These are phyloP conservation scores for Deroptyus accipitrinus DNA, from an alignment of 2,113 vertebrate species.

Conservation along the genomic window DNA sequence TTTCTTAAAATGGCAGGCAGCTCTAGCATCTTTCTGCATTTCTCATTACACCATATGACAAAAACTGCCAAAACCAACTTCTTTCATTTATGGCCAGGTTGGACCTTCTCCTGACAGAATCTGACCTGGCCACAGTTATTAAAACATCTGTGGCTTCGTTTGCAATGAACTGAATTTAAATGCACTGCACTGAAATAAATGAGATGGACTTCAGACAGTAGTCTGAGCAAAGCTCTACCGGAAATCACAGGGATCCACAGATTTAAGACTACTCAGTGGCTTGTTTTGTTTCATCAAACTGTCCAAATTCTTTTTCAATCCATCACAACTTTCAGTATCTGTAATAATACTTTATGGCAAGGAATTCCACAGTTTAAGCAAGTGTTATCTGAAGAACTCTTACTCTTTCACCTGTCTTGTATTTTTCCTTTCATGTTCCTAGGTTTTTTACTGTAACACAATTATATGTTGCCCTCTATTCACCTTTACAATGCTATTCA, in stretches of 20 bases:
- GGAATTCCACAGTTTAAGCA: not conserved
- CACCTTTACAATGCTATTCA: not conserved
- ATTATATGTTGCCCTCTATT: not conserved
- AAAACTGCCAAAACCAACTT: not conserved
- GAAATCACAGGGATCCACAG: not conserved
- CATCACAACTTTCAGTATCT: not conserved
- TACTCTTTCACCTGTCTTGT: not conserved
- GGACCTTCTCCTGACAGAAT: not conserved
- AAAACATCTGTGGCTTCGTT: not conserved
- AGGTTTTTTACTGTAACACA: not conserved
- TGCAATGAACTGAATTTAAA: not conserved
- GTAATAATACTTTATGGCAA: not conserved
- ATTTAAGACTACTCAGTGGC: not conserved
- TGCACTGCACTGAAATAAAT: not conserved
- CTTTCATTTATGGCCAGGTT: slow-evolving; percentile 20
- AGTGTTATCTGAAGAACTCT: not conserved
- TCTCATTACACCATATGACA: slow-evolving; percentile 12
- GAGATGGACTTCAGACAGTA: not conserved
- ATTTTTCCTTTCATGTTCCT: not conserved
- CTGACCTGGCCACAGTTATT: not conserved
- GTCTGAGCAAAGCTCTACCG: not conserved
- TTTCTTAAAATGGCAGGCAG: slow-evolving; percentile 16
- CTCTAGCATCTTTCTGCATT: slow-evolving; percentile 12
- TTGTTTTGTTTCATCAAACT: not conserved
- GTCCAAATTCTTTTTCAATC: not conserved